Evolutionary conservation across 2,888 invertebrate species (phyloP).

Genomic region (Ichneumoninae sp.): DNA sequence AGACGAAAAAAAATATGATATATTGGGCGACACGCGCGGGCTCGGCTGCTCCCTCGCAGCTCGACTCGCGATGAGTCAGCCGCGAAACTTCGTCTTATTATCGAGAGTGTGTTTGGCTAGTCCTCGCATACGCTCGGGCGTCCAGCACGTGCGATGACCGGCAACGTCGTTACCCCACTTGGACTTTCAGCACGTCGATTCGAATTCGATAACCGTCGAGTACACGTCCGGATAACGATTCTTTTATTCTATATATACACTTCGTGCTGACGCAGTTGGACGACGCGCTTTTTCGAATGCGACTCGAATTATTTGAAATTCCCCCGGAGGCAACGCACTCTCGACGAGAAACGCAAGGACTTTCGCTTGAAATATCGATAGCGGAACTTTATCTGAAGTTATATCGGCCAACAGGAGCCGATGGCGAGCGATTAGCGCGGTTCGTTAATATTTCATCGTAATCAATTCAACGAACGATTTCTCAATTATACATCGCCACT

Average conservation of each 20-base stretch:
- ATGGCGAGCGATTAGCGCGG: constrained; percentile 5
- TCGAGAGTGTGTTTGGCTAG: constrained; percentile 1
- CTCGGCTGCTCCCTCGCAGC: constrained; percentile 10
- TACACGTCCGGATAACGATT: background rate
- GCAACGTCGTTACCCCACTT: constrained; percentile 2
- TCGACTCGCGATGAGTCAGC: constrained; percentile 44
- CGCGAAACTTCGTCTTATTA: constrained; percentile 23
- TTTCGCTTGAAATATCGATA: constrained; percentile 24
- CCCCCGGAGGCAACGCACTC: constrained; percentile 13
- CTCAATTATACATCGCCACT: background rate
- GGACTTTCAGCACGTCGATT: constrained; percentile 9
- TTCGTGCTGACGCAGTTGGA: background rate
- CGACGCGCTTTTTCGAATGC: background rate
- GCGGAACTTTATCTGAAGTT: background rate
- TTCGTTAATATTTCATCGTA: constrained; percentile 7
- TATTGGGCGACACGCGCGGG: constrained; percentile 49
- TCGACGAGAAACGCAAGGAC: background rate
- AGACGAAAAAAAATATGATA: constrained; percentile 24
- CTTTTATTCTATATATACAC: background rate
- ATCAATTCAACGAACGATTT: constrained; percentile 16
- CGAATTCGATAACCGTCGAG: constrained; percentile 12
- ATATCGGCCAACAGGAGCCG: background rate
- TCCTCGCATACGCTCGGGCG: constrained; percentile 16
- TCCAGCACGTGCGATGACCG: constrained; percentile 36
- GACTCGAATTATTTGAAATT: background rate